Conservation (phyloP, 2,797 vertebrate species). For the Lepus townsendii region DNA sequence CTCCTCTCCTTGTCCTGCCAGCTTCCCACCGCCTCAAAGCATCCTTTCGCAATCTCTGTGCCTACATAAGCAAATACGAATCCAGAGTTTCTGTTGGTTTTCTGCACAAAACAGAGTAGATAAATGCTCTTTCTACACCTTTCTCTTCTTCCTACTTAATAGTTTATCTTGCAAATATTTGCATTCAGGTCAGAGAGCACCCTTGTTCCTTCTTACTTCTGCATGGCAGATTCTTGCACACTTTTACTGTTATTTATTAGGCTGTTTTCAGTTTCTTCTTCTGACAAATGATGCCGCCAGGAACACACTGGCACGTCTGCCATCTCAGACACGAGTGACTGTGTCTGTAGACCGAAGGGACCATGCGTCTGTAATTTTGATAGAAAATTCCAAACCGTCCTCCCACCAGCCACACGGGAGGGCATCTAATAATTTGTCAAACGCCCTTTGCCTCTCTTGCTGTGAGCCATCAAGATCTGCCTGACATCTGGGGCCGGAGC, state of each 20-base stretch:
- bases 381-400: not conserved
- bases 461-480: not conserved
- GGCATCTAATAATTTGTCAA: not conserved
- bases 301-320: not conserved
- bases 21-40: not conserved
- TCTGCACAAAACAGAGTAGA: not conserved
- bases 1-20: not conserved
- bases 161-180: not conserved
- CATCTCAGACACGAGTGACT: not conserved
- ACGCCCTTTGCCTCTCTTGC: not conserved
- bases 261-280: not conserved
- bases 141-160: not conserved
- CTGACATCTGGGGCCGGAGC: fast-evolving
- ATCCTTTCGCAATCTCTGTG: not conserved
- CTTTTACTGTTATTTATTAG: not conserved
- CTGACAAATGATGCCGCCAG: not conserved
- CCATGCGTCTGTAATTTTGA: not conserved
- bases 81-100: not conserved
- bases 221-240: not conserved
- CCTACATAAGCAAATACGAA: not conserved
- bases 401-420: not conserved
- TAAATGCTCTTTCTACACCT: not conserved
- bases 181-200: not conserved
- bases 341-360: constrained; percentile 14
- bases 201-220: not conserved